phyloP scores from a whole-genome alignment of 2,113 vertebrate species.

The Microtus richardsoni region DNA sequence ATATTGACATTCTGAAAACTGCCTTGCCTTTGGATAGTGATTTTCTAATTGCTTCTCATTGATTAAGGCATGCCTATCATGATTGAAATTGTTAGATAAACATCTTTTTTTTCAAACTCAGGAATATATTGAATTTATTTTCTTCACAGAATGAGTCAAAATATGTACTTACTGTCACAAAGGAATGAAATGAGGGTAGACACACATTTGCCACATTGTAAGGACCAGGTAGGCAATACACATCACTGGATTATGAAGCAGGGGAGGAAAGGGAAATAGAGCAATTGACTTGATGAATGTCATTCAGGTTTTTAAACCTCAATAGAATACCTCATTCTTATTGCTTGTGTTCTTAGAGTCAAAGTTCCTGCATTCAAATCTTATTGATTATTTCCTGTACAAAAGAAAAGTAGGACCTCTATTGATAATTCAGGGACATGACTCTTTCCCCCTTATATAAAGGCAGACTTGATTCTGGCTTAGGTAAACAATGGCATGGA shows the following conservation, averaged over 20 bases:
- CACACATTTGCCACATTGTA: neutral
- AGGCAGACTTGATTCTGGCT: neutral
- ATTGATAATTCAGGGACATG: neutral
- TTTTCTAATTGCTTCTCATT: constrained; percentile 61
- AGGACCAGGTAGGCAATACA: neutral
- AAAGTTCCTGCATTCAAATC: neutral
- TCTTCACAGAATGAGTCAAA: neutral
- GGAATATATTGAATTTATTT: constrained; percentile 41
- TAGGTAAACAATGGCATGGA: neutral
- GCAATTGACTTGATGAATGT: neutral
- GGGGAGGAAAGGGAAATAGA: neutral
- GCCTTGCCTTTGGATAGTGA: neutral
- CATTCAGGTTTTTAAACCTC: neutral
- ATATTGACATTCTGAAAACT: constrained; percentile 17
- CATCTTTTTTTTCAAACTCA: neutral
- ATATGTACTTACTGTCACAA: neutral
- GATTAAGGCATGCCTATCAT: constrained; percentile 4
- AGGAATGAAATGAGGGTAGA: neutral
- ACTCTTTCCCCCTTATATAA: neutral
- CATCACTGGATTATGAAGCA: neutral
- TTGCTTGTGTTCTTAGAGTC: neutral
- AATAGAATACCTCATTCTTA: neutral
- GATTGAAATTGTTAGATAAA: constrained; percentile 46
- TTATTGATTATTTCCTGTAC: neutral
- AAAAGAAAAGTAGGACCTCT: neutral